Base-by-base conservation (phyloP, 1,140 invertebrate species). In the Colletes gigas region DNA sequence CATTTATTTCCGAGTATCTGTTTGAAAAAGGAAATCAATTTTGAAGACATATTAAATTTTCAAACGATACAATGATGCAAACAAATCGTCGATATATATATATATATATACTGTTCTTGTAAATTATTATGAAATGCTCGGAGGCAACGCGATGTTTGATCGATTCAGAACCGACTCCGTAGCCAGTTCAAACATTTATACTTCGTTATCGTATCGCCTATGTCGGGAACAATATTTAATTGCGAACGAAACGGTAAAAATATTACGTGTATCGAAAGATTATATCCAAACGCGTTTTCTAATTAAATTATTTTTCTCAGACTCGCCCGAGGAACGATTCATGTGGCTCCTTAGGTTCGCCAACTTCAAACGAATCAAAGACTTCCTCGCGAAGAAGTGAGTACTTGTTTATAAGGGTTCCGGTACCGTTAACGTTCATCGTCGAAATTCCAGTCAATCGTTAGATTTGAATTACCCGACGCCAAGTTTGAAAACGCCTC, bases 401-500 rank as follows among this genome's bases (percentile, higher is more conserved):
- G 79, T 81, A 54, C n/a, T 70, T 15, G 41, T 3, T 2, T 21
- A 50, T 3, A 21, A 44, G 54, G 19, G 17, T 17, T 12, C 19
- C 19, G 4, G 52, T 5, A 0, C 0, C 5, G 4, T 7, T 54
- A 4, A 67, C 44, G 10, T 19, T 41, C 5, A 1, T 44, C 2
- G 9, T 9, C 5, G 19, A 50, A 39, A 68, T 75, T 67, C 1
- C 30, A 87, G 88, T 3, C 75, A 79, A 15, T 67, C 83, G 41
- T 70, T 87, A 57, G 66, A 85, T 52, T 55, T 89, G 14, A 82
- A 89, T 74, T 84, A 88, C 74, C 83, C 82, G 0, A 83, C 62
- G 0, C 30, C 74, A 6, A 76, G 74, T 39, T 90, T 93, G 0
- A 75, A 89, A n/a, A 93, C 93, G 2, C 91, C 93, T 7, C 75